Evolutionary conservation across 2,888 invertebrate genomes (phyloP).

Genomic region (Norana najaformis): DNA sequence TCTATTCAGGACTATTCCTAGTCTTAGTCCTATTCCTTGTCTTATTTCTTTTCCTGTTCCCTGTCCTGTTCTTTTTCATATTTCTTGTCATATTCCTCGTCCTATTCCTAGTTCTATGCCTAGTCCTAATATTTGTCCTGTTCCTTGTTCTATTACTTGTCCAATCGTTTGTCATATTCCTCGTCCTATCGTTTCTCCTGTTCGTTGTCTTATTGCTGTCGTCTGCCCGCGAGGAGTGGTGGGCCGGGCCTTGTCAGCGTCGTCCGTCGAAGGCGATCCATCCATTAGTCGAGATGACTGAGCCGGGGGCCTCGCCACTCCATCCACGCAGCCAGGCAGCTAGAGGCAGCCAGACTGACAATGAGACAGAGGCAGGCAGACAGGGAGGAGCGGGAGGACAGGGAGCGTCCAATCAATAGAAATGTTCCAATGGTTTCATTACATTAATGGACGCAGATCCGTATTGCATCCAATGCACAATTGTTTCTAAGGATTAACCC

Average conservation of each 20-base stretch:
- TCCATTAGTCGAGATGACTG: not conserved
- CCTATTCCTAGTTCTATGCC: not conserved
- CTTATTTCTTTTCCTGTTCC: too few species aligned
- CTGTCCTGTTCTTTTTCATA: too few species aligned
- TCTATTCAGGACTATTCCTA: not conserved
- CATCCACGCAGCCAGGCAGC: not conserved
- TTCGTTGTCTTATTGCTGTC: not conserved
- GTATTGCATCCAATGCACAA: not conserved
- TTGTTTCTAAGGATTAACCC: not conserved
- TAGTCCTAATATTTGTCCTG: not conserved
- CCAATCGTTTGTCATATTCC: not conserved
- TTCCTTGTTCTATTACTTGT: not conserved
- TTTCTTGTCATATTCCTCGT: not conserved
- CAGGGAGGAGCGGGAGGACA: not conserved
- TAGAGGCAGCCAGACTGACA: not conserved
- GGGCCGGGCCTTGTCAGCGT: not conserved
- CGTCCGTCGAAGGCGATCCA: not conserved
- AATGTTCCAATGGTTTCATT: not conserved
- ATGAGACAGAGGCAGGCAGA: not conserved
- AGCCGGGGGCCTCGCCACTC: not conserved
- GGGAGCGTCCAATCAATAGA: not conserved
- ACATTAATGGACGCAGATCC: not conserved
- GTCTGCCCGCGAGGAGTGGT: not conserved
- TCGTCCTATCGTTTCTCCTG: not conserved
- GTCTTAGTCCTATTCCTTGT: too few species aligned